These are phyloP conservation scores for Palythoa heliodiscus DNA, from an alignment of 92 coral and sea anemone genomes.

Conservation along the genomic window DNA sequence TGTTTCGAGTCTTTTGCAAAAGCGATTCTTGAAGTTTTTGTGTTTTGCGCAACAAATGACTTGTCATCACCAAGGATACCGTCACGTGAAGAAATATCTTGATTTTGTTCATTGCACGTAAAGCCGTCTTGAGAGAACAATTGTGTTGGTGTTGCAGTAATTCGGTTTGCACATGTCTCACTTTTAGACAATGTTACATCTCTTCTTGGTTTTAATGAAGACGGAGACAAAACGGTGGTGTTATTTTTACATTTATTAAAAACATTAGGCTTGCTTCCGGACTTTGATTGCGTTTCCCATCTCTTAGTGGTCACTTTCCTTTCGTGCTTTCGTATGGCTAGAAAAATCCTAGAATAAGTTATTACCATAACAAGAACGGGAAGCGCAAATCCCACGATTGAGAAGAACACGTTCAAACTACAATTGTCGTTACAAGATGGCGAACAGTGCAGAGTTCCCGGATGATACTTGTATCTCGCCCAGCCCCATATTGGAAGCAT, in stretches of 20 bases:
- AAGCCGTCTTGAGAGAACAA: constrained; percentile 12
- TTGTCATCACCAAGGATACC: not conserved
- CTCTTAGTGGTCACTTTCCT: constrained; percentile 64
- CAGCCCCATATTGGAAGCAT: constrained; percentile 79
- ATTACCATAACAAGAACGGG: constrained; percentile 76
- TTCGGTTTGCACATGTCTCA: not conserved
- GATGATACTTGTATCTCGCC: constrained; percentile 79
- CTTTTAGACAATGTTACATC: not conserved
- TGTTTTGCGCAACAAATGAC: not conserved
- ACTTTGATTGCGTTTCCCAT: not conserved
- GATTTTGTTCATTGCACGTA: not conserved
- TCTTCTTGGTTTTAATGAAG: not conserved
- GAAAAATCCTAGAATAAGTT: constrained; percentile 82
- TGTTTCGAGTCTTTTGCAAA: not conserved
- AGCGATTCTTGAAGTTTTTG: not conserved
- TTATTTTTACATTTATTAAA: not conserved
- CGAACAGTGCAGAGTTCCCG: constrained; percentile 93
- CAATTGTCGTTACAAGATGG: constrained; percentile 77
- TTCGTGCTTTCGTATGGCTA: constrained; percentile 67
- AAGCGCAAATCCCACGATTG: constrained; percentile 69
- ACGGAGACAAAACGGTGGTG: not conserved
- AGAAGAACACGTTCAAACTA: constrained; percentile 62
- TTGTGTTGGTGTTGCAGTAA: constrained; percentile 14
- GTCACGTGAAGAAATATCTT: not conserved
- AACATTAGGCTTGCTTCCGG: not conserved